Conservation (phyloP, 2,888 invertebrate genomes). For the Apamea sordens region DNA sequence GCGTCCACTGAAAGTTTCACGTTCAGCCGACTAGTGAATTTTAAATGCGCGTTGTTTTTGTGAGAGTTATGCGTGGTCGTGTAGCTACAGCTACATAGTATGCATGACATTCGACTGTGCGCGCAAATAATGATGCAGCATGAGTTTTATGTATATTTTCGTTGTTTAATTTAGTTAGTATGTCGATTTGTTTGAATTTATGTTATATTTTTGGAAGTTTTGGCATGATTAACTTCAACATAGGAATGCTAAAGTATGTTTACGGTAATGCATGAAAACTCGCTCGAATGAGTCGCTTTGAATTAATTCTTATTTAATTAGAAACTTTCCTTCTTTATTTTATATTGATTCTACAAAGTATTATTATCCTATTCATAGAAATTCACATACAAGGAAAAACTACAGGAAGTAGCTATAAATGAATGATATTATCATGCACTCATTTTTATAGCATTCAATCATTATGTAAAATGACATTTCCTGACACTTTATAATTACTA, state of each 20-base stretch:
- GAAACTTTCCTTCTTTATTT: not conserved
- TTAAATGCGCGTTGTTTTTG: constrained; percentile 55
- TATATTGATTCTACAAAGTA: not conserved
- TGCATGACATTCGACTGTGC: constrained; percentile 45
- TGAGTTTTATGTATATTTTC: constrained; percentile 33
- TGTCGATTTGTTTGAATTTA: not conserved
- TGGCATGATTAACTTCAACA: constrained; percentile 18
- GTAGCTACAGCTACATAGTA: constrained; percentile 22
- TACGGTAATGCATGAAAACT: not conserved
- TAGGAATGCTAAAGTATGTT: not conserved
- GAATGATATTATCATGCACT: not conserved
- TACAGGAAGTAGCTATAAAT: constrained; percentile 1
- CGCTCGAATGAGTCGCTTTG: not conserved
- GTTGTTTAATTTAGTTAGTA: not conserved
- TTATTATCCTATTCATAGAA: not conserved
- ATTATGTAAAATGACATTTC: not conserved
- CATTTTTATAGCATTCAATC: constrained; percentile 1
- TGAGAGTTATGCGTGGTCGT: constrained; percentile 42
- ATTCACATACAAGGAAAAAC: constrained; percentile 5
- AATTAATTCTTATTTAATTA: not conserved
- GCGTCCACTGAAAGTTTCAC: constrained; percentile 58
- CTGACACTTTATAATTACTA: not conserved
- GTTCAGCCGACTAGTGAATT: constrained; percentile 54
- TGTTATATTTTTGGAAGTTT: constrained; percentile 17
- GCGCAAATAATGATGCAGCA: constrained; percentile 31